Evolutionary conservation across 1,140 invertebrate species (phyloP).

Genomic region (Cepaea nemoralis): DNA sequence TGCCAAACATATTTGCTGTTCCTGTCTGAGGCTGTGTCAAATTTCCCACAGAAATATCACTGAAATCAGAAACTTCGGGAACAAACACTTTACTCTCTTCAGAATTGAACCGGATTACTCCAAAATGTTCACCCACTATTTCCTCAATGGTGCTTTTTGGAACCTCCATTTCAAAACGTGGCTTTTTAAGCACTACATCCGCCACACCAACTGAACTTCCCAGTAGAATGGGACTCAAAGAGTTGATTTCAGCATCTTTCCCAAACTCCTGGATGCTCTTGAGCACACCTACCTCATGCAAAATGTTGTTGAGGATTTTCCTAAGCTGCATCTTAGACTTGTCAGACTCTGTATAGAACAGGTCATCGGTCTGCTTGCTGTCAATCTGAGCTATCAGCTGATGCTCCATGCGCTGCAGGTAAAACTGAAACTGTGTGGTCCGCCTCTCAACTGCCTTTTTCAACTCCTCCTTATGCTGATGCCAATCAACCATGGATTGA

Average conservation of each 20-base stretch:
- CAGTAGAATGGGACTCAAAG: conserved; percentile 39
- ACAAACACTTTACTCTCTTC: conserved; percentile 27
- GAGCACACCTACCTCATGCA: conserved; percentile 51
- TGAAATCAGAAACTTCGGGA: conserved; percentile 37
- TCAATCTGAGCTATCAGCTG: conserved; percentile 50
- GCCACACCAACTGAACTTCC: conserved; percentile 27
- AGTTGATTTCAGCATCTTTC: conserved; percentile 46
- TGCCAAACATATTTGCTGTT: background rate
- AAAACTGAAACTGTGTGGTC: conserved; percentile 45
- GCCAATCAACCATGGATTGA: conserved; percentile 43
- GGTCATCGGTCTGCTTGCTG: conserved; percentile 40
- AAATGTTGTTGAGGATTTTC: conserved; percentile 47
- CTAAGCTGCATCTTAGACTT: conserved; percentile 44
- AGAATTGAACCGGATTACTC: conserved; percentile 27
- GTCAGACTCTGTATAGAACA: conserved; percentile 40
- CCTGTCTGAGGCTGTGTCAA: background rate
- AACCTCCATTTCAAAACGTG: conserved; percentile 14
- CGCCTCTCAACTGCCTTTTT: conserved; percentile 46
- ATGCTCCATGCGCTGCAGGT: conserved; percentile 48
- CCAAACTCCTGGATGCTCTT: conserved; percentile 50
- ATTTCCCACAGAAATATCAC: background rate
- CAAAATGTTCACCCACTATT: conserved; percentile 39
- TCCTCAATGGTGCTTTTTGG: conserved; percentile 39
- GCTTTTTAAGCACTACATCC: conserved; percentile 16
- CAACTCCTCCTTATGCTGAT: conserved; percentile 44